These are phyloP conservation scores for Sinocyclocheilus grahami DNA, from an alignment of 2,113 vertebrate species.

Conservation along the genomic window DNA sequence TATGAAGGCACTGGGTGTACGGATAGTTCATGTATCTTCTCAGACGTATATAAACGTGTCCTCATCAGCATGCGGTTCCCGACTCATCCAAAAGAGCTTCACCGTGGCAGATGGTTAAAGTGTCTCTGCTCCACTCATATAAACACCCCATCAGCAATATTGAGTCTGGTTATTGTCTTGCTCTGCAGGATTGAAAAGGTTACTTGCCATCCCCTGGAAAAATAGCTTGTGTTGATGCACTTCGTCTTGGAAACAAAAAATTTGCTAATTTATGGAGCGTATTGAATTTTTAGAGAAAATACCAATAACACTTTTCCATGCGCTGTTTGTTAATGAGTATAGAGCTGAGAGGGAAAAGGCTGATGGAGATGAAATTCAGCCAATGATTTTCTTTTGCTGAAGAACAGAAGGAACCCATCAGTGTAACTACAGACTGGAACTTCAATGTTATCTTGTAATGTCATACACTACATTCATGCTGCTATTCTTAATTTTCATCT, in stretches of 20 bases:
- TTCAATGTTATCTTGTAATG: not conserved
- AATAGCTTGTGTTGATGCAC: slow-evolving; percentile 40
- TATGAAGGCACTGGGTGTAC: slow-evolving; percentile 4
- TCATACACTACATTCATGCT: not conserved
- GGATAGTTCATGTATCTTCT: slow-evolving; percentile 11
- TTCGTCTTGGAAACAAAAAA: slow-evolving; percentile 25
- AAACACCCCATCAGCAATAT: slow-evolving; percentile 59
- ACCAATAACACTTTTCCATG: slow-evolving; percentile 37
- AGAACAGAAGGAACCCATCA: slow-evolving; percentile 15
- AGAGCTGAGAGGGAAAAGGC: slow-evolving; percentile 20
- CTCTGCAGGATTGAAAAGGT: slow-evolving; percentile 53
- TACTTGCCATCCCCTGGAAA: slow-evolving; percentile 39
- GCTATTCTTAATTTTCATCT: not conserved
- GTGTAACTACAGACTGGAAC: slow-evolving; percentile 12
- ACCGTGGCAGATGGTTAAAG: slow-evolving; percentile 51
- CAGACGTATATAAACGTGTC: not conserved
- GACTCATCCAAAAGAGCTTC: slow-evolving; percentile 48
- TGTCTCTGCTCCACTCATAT: slow-evolving; percentile 44
- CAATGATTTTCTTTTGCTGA: slow-evolving; percentile 17
- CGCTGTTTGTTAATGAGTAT: slow-evolving; percentile 31
- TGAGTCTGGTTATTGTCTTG: slow-evolving; percentile 50
- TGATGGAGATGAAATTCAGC: slow-evolving; percentile 22
- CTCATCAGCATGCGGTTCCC: slow-evolving; percentile 53
- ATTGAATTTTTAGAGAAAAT: slow-evolving; percentile 46
- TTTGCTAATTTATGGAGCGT: slow-evolving; percentile 39